phyloP scores from a whole-genome alignment of 53 echinoderm and acorn worm genomes.

The Luidia sarsii region DNA sequence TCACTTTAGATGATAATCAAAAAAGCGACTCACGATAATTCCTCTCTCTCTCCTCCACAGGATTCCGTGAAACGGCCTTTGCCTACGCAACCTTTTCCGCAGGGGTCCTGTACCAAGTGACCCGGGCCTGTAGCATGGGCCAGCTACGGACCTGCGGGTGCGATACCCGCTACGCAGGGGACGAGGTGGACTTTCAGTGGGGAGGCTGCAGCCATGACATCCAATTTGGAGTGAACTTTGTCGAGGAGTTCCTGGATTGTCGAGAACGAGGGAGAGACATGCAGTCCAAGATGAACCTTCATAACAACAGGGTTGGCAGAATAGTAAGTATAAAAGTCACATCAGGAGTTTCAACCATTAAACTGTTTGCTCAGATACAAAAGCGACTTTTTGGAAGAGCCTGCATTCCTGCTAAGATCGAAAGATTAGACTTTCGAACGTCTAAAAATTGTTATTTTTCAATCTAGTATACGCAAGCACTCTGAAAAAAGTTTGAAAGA shows the following conservation, averaged over 20 bases:
- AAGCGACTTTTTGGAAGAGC: too few relatives aligned
- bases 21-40: neutral
- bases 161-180: constrained; percentile 77
- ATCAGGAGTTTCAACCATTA: neutral
- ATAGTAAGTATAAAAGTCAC: constrained; percentile 66
- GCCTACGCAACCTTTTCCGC: constrained; percentile 90
- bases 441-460: too few relatives aligned
- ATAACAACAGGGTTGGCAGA: constrained; percentile 93
- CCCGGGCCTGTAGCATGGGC: constrained; percentile 88
- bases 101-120: constrained; percentile 88
- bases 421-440: too few relatives aligned
- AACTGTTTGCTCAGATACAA: neutral
- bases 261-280: constrained; percentile 76
- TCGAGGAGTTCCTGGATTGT: constrained; percentile 77
- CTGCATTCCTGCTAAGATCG: too few relatives aligned
- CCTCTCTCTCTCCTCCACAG: constrained; percentile 42
- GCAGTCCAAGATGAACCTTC: constrained; percentile 84
- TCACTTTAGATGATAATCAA: neutral
- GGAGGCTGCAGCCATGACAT: constrained; percentile 97
- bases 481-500: too few relatives aligned
- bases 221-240: constrained; percentile 79
- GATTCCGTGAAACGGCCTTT: constrained; percentile 86
- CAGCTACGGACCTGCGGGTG: constrained; percentile 85
- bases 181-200: constrained; percentile 83
- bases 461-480: too few relatives aligned